phyloP scores from a whole-genome alignment of 2,797 vertebrate species.

The Caiman crocodilus region DNA sequence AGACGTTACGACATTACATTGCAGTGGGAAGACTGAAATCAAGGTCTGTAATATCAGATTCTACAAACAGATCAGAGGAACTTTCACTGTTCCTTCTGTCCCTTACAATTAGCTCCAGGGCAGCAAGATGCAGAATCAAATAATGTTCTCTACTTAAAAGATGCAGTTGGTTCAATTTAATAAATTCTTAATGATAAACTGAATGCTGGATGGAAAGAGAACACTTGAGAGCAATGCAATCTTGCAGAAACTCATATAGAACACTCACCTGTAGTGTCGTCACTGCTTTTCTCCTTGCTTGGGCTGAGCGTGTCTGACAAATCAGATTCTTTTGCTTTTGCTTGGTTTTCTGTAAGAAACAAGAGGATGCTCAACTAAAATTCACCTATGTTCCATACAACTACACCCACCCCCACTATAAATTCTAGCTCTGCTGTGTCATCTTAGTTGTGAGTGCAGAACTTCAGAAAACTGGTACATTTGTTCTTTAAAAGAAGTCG shows the following conservation, averaged over 20 bases:
- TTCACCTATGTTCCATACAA: neutral
- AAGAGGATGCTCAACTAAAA: conserved; percentile 59
- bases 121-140: fast-evolving
- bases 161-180: neutral
- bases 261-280: conserved; percentile 94
- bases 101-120: neutral
- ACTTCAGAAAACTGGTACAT: neutral
- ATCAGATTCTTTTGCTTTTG: conserved; percentile 94
- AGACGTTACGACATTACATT: conserved; percentile 52
- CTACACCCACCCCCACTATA: neutral
- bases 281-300: conserved; percentile 98
- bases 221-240: neutral
- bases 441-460: neutral
- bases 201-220: neutral
- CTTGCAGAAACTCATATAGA: neutral
- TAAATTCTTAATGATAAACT: too few species aligned
- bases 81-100: neutral
- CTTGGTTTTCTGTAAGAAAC: conserved; percentile 89
- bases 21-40: neutral
- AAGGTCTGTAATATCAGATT: neutral
- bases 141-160: neutral
- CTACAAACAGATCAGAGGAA: conserved; percentile 6
- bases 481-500: conserved; percentile 29
- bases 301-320: conserved; percentile 98
- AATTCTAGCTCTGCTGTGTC: neutral